A percentile compares a stretch with the other conserved stretches of the same genome.
These are phyloP conservation scores for Choloepus didactylus DNA, from an alignment of 2,797 vertebrate genomes.

Conservation along the genomic window DNA sequence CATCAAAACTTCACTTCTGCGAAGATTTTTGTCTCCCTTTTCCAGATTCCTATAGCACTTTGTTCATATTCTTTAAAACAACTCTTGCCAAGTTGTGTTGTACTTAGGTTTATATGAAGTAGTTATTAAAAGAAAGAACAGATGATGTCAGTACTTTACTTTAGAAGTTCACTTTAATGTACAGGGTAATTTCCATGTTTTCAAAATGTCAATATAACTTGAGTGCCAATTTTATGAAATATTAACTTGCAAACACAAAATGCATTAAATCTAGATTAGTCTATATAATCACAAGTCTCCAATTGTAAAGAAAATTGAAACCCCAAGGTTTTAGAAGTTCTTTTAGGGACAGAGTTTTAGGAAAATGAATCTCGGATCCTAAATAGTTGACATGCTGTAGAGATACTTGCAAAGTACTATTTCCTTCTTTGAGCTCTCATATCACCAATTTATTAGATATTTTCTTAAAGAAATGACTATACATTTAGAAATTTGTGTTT, in stretches of 20 bases:
- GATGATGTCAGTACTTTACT: not conserved
- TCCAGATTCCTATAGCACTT: not conserved
- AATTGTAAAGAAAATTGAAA: slow-evolving; percentile 9
- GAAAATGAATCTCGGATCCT: not conserved
- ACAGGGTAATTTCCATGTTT: not conserved
- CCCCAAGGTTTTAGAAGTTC: not conserved
- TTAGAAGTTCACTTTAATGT: not conserved
- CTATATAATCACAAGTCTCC: not conserved
- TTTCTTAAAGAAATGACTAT: not conserved
- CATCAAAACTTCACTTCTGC: not conserved
- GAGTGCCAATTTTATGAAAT: not conserved
- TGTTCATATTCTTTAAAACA: not conserved
- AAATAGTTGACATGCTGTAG: not conserved
- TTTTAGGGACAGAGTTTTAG: not conserved
- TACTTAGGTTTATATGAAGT: not conserved
- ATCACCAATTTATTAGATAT: not conserved
- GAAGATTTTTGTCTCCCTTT: not conserved
- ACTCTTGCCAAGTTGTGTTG: not conserved
- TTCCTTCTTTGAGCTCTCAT: not conserved
- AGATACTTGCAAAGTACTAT: not conserved
- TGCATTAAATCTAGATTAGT: not conserved
- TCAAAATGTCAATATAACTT: not conserved
- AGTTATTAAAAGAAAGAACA: not conserved
- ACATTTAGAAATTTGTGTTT: not conserved
- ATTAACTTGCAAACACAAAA: not conserved